A percentile compares a stretch with the other conserved stretches of the same genome.
Conservation (phyloP, 2,113 vertebrate genomes). For the Phaetusa simplex region DNA sequence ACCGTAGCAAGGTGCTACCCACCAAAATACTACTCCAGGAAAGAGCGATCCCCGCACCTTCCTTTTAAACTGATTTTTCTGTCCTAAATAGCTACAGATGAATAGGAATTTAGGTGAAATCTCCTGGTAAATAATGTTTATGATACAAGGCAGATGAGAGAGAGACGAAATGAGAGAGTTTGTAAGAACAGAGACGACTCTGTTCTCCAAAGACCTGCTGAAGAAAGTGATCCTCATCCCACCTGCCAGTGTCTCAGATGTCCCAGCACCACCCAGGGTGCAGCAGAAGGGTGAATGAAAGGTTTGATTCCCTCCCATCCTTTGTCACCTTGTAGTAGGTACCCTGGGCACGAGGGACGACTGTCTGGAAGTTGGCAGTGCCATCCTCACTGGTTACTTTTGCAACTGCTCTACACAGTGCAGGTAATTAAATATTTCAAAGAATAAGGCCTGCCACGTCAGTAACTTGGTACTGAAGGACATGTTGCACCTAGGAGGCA, state of each 20-base stretch:
- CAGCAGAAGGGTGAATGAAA: not conserved
- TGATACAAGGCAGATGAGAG: not conserved
- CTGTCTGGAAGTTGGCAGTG: not conserved
- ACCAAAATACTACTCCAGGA: not conserved
- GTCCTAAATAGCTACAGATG: not conserved
- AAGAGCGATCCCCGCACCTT: accelerated
- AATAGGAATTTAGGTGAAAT: not conserved
- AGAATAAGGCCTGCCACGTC: not conserved
- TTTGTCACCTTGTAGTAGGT: not conserved
- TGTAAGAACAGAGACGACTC: not conserved
- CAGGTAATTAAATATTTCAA: not conserved
- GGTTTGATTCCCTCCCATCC: not conserved
- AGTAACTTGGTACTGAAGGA: not conserved
- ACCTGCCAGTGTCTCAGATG: accelerated
- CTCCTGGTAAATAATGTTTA: not conserved
- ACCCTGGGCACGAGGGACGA: accelerated
- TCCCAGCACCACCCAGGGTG: not conserved
- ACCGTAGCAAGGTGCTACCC: not conserved
- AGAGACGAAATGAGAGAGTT: too few species aligned
- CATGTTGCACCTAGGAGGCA: not conserved
- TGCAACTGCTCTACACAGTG: not conserved
- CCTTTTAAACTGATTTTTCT: not conserved
- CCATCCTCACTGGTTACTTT: not conserved
- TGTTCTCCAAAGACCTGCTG: not conserved
- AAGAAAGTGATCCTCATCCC: not conserved